Base-by-base conservation (phyloP, 2,113 vertebrate species). In the Salminus brasiliensis region DNA sequence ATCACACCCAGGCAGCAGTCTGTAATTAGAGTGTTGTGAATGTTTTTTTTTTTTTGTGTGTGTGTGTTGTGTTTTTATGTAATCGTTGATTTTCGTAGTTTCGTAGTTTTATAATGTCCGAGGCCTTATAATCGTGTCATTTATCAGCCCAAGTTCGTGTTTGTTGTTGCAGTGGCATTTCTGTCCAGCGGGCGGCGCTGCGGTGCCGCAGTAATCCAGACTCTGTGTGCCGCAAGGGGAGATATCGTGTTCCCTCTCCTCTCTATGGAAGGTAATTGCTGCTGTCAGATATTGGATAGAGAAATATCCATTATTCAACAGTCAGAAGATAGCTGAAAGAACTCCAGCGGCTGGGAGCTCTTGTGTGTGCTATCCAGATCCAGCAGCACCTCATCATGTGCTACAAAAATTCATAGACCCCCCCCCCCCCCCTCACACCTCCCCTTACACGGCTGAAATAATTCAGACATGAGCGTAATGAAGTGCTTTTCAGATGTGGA, bases 161-260 rank as follows among this genome's bases (percentile, higher is more conserved):
- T 75, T 65, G 30, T 47, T 49, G 73, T 34, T 32, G 23, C 25
- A 16, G n/a, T 76, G 57, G 9, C 36, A 27, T 9, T 23, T 21
- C 2, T 30, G 8, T 23, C 82, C 82, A 62, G 63, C 71, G 82
- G 82, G 43, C 70, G 85, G 73, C 23, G 72, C 63, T 69, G 75
- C 75, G 18, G 39, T 9, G 4, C 41, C 43, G 29, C 52, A 73
- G 12, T 32, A 10, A 27, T 30, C 6, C 16, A 16, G 9, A 12
- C 45, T 13, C 30, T 15, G 60, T 32, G 21, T 71, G 32, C 45
- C n/a, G 10, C 23, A 36, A 53, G 45, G 36, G 27, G 45, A 55
- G 53, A 70, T 32, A 53, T 25, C 0, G 60, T 39, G 62, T 45
- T 59, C 6, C 0, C 39, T 25, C 63, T 59, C 16, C 29, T 52